Conservation (phyloP, 92 coral and sea anemone species). For the Porites lobata region DNA sequence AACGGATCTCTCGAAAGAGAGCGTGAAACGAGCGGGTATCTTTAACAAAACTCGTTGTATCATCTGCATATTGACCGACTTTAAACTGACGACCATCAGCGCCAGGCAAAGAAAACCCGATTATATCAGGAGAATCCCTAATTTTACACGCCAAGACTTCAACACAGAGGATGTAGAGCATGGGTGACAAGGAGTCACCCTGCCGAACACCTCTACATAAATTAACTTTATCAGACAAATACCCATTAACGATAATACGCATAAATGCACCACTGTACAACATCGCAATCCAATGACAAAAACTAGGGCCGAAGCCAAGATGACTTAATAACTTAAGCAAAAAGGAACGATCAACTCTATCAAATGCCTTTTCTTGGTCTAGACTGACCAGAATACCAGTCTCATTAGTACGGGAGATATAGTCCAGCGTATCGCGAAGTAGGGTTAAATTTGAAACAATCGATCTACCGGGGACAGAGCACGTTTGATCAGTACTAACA, state of each 20-base stretch:
- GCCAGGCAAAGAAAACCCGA: constrained; percentile 24
- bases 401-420: constrained; percentile 2
- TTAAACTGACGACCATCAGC: neutral
- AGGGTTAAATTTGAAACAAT: neutral
- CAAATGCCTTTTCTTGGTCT: constrained; percentile 42
- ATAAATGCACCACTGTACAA: neutral
- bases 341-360: neutral
- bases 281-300: neutral
- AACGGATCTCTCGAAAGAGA: neutral
- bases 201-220: neutral
- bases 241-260: neutral
- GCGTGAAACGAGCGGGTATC: neutral
- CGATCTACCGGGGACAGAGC: constrained; percentile 8
- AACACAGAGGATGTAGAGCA: neutral
- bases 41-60: constrained; percentile 20
- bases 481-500: neutral
- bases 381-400: neutral
- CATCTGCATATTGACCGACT: constrained; percentile 42
- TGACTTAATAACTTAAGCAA: neutral
- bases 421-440: neutral
- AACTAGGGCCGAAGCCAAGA: constrained; percentile 11
- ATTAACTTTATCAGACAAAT: neutral
- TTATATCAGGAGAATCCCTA: neutral
- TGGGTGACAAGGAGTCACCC: constrained; percentile 25
- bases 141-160: neutral